Base-by-base conservation (phyloP, 1,140 invertebrate genomes). In the Acromyrmex echinatior region DNA sequence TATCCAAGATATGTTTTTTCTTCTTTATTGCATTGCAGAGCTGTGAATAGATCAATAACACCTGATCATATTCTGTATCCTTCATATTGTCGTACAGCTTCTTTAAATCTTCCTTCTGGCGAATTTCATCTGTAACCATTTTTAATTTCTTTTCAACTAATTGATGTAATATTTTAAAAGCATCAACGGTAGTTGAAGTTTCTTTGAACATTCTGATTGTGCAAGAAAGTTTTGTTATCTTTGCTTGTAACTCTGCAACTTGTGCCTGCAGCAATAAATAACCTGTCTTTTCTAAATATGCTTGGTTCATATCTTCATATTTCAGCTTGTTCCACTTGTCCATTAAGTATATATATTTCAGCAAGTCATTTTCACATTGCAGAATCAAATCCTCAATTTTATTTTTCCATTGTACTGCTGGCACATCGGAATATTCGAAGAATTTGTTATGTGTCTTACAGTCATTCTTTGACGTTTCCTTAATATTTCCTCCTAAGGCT, bases 171-270 rank as follows among this genome's bases (percentile, higher is more conserved):
- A 76, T 89, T 88, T 71, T 89, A 18, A 92, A 94, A 49, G 94
- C 93, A 70, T 93, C 84, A 16, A 93, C 31, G 7, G 94, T 94
- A 51, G 68, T 63, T 9, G 94, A 90, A 9, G 93, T 93, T 79
- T 94, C 94, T n/a, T 87, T 92, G 28, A 91, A 94, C 93, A 94
- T 93, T 79, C 86, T 91, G 21, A 91, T 86, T 10, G 88, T 87
- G 49, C 93, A 94, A 16, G 90, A 88, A 16, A 93, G 74, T 71
- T 92, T 93, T 39, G 91, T 91, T 35, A 94, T 90, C 35, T 90
- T 92, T 71, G 91, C 91, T 89, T 94, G 93, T 14, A 92, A 39
- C 58, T 94, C 89, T 9, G 90, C 86, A 63, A 94, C 80, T 91
- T 94, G 71, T 14, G 92, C 81, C 87, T 93, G 86, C 7, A 93